Percentiles rank a stretch among this genome's conserved stretches.
Conservation (phyloP, 2,113 vertebrate species). For the Dipodomys stephensi region DNA sequence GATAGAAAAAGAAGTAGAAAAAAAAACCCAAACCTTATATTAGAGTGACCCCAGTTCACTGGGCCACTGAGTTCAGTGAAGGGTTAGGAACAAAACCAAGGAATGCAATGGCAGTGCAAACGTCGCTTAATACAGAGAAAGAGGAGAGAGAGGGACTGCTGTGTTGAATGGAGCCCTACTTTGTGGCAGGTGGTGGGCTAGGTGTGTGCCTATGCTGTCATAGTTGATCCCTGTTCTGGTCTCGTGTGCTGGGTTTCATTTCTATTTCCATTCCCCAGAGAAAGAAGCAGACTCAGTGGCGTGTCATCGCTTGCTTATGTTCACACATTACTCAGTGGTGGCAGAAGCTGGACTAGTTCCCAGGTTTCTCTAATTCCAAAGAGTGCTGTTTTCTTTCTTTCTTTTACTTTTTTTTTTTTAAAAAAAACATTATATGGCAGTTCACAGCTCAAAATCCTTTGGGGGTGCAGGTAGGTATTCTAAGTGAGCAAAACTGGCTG, state of each 20-base stretch:
- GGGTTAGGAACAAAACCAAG: not conserved
- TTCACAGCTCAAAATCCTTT: not conserved
- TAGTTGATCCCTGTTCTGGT: not conserved
- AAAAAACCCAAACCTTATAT: too few relatives aligned
- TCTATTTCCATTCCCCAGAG: constrained; percentile 49
- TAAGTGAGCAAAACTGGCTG: not conserved
- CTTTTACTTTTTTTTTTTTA: too few relatives aligned
- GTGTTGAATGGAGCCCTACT: fast-evolving
- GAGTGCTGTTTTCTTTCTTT: not conserved
- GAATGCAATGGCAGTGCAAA: fast-evolving
- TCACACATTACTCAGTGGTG: constrained; percentile 53
- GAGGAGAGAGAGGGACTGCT: not conserved
- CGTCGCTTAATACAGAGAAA: not conserved
- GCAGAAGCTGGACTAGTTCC: constrained; percentile 65
- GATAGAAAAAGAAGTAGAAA: not conserved
- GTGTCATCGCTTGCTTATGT: constrained; percentile 47
- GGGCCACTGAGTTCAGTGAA: not conserved
- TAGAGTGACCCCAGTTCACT: not conserved
- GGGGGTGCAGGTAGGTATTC: not conserved
- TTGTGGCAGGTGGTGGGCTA: not conserved
- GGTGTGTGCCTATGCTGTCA: not conserved
- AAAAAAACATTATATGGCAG: not conserved
- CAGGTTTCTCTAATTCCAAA: constrained; percentile 55
- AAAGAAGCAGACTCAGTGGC: not conserved
- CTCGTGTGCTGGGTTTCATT: not conserved